Percentiles rank a stretch among this genome's conserved stretches.
Evolutionary conservation across 2,113 vertebrate genomes (phyloP).

Genomic region (Pontoporia blainvillei): DNA sequence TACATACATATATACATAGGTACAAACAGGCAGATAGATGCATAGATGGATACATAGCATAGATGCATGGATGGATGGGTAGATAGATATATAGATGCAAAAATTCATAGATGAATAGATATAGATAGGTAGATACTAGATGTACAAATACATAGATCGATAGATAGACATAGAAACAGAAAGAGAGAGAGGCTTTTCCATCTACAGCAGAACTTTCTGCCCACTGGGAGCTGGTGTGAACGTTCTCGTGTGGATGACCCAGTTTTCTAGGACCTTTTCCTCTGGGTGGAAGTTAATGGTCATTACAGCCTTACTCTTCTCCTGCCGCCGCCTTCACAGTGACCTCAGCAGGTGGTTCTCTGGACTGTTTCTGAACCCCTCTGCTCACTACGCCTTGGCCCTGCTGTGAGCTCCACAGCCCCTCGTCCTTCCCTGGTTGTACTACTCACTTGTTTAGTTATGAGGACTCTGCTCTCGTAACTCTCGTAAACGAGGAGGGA

Average conservation of each 20-base stretch:
- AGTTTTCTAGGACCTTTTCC: neutral
- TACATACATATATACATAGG: no score
- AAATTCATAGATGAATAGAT: neutral
- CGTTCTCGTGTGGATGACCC: no score
- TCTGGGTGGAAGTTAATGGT: neutral
- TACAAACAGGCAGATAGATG: no score
- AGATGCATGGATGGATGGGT: neutral
- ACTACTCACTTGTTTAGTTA: rapidly evolving
- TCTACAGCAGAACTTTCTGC: neutral
- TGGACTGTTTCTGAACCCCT: neutral
- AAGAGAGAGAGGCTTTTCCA: neutral
- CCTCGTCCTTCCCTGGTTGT: rapidly evolving
- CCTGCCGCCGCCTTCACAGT: rapidly evolving
- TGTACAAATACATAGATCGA: no score
- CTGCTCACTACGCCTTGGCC: neutral
- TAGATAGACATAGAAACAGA: no score
- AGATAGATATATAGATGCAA: neutral
- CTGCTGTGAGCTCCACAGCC: neutral
- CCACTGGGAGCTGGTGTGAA: no score
- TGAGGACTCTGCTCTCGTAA: neutral
- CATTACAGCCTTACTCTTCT: neutral
- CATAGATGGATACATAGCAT: no score
- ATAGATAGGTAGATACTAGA: neutral
- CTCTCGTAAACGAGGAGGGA: no score
- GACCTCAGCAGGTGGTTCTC: rapidly evolving